These are phyloP conservation scores for Ruditapes philippinarum DNA, from an alignment of 1,140 invertebrate species.

Conservation along the genomic window DNA sequence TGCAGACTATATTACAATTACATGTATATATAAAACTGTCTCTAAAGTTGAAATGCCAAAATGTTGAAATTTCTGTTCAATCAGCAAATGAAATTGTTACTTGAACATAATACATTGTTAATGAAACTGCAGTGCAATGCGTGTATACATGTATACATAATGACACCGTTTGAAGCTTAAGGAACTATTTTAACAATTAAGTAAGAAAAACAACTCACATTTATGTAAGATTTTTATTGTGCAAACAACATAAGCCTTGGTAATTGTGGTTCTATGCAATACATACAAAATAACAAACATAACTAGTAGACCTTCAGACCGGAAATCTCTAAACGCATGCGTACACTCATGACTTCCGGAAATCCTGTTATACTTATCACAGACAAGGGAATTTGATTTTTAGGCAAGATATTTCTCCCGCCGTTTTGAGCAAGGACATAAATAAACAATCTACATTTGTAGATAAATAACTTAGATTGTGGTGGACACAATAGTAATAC, in stretches of 20 bases:
- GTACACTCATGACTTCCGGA: slow-evolving; percentile 14
- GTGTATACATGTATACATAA: no score
- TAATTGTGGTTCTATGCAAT: slow-evolving; percentile 71
- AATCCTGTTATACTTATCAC: slow-evolving; percentile 64
- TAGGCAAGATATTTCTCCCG: slow-evolving; percentile 64
- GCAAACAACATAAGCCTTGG: slow-evolving; percentile 79
- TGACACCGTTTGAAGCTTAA: no score
- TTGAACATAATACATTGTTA: no score
- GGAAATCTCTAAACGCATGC: slow-evolving; percentile 34
- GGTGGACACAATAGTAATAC: slow-evolving; percentile 15
- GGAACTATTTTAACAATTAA: no score
- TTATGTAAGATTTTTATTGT: slow-evolving; percentile 72
- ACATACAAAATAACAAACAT: slow-evolving; percentile 42
- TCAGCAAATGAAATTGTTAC: no score
- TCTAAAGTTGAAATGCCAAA: no score
- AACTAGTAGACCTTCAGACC: not conserved
- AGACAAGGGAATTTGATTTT: slow-evolving; percentile 54
- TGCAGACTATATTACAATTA: no score
- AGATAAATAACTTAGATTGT: not conserved
- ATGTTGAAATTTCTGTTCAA: no score
- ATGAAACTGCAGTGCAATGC: no score
- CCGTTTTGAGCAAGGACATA: slow-evolving; percentile 23
- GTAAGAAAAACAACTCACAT: not conserved
- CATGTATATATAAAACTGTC: no score
- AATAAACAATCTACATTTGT: not conserved